Evolutionary conservation across 2,113 vertebrate species (phyloP), one percentile per base, ranked within the genome.

Genomic region (Cisticola juncidis): DNA sequence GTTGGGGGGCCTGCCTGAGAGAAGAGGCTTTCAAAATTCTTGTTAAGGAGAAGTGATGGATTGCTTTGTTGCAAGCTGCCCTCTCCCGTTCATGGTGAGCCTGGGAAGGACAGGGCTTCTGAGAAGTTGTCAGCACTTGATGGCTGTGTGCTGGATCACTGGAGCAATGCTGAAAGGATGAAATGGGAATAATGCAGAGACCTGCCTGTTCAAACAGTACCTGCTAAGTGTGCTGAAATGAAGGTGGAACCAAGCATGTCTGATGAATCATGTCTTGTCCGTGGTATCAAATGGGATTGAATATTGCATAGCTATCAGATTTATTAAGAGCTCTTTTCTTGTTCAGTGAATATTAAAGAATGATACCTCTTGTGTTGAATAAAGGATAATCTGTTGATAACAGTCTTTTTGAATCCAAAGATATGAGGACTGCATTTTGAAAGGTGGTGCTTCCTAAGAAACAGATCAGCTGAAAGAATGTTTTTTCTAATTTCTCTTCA

Each of bases 281-380:
- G 0, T n/a, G 26, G 17, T 82, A 92, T 91, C 58, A 85, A 57
- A 45, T 35, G 35, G 36, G 73, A 92, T 14, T 81, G 58, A 79
- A 79, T 85, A 66, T 72, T 88, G 81, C 58, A 85, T 72, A 85
- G 77, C 23, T 70, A 86, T 35, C 58, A 65, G 48, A 76, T 93
- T 86, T 91, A 92, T 89, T 53, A 79, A 80, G 26, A 85, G 28
- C 16, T 72, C 62, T 71, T 70, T 81, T 83, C 88, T 94, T 94
- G 35, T 70, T 95, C 58, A 31, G 61, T 82, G 68, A 91, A 94
- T 94, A 86, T 92, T 96, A 77, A 95, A 90, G 82, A 82, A 54
- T 83, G 31, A 57, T 71, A 71, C n/a, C 22, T 81, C 53, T 72
- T 60, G n/a, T 87, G 50, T 44, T 76, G 78, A 87, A 77, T 87